Conservation (phyloP, 2,797 vertebrate species). For the Cercopithecus petaurista region DNA sequence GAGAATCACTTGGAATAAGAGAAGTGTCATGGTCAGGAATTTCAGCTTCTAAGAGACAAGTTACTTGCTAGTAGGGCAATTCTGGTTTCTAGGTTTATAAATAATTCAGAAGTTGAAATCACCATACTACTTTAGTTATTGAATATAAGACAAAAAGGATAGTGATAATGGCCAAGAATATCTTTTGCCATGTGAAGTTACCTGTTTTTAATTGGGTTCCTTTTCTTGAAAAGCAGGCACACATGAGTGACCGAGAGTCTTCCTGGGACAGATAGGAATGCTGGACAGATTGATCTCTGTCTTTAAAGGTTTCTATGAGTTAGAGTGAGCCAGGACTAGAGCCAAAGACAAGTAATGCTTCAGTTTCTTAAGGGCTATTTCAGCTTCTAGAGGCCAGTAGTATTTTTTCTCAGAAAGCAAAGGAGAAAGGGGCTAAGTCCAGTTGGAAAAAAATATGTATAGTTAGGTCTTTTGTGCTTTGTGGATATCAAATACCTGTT, state of each 20-base stretch:
- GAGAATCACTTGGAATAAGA: not conserved
- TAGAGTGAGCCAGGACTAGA: not conserved
- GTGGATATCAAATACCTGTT: not conserved
- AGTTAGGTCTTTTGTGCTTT: not conserved
- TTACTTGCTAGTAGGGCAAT: not conserved
- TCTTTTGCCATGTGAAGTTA: not conserved
- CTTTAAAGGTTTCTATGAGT: not conserved
- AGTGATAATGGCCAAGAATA: not conserved
- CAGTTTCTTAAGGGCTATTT: not conserved
- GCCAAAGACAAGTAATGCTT: not conserved
- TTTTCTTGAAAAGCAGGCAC: constrained; percentile 3
- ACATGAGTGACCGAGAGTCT: not conserved
- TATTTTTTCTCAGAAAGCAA: not conserved
- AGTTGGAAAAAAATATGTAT: not conserved
- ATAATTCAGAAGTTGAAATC: constrained; percentile 26
- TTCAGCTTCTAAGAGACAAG: constrained; percentile 10
- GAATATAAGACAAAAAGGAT: not conserved
- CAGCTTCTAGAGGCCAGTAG: not conserved
- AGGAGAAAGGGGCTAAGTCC: not conserved
- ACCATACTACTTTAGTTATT: not conserved
- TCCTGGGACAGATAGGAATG: not conserved
- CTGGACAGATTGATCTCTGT: not conserved
- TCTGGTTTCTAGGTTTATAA: constrained; percentile 1
- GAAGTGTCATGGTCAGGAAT: not conserved
- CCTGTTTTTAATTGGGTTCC: not conserved